Evolutionary conservation across 2,113 vertebrate species (phyloP), one percentile per base, ranked within the genome.

Genomic region (Phalacrocorax brasilianus): DNA sequence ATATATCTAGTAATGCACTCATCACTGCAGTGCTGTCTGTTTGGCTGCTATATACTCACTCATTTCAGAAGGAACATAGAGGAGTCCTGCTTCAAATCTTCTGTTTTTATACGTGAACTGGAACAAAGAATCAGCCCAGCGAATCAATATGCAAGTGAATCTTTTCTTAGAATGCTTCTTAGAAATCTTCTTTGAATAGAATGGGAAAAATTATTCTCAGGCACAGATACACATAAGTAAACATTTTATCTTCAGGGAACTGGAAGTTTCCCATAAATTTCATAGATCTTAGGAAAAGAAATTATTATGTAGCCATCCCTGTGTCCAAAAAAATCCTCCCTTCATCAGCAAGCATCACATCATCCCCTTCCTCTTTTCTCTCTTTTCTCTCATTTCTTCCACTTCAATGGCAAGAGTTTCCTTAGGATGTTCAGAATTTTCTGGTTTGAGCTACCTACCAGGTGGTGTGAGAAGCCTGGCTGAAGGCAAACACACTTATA

Each of bases 281-380:
- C 30, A 63, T 17, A 78, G 20, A 55, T 50, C 7, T 63, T 78
- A 33, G n/a, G 38, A 84, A 76, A 89, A 66, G 0, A 83, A 93
- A 44, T 47, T 0, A 70, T 8, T 53, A 14, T 1, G 1, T 28
- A 86, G 14, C 4, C 4, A 3, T 40, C 12, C 8, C 49, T 45
- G 16, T 44, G 56, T 4, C 5, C 4, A 38, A 68, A 77, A 70
- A 70, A 6, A 0, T 1, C 4, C 8, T 63, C 16, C 19, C 10
- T 59, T 59, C 47, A 61, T 20, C 33, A 65, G 18, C 11, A 89
- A 74, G 5, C 8, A 47, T 38, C 35, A 16, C 24, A 50, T 74
- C 3, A 74, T 38, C 20, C 24, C 27, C 13, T 58, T 80, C 7
- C 11, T 61, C 42, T 77, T 72, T 23, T 3, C 47, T 71, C 21